phyloP scores from a whole-genome alignment of 2,113 vertebrate species.

The Cyanistes caeruleus region DNA sequence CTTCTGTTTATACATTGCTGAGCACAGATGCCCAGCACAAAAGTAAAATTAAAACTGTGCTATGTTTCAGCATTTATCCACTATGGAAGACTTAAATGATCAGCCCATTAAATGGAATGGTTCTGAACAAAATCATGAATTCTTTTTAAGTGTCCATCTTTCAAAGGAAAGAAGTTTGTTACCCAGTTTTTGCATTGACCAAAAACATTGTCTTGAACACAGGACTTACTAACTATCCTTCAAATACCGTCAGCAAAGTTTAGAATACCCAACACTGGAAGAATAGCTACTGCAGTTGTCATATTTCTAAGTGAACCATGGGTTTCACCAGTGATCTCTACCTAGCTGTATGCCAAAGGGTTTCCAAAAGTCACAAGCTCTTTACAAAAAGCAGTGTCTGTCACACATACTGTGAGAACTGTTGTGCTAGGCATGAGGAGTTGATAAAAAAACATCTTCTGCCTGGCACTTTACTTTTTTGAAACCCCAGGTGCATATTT shows the following conservation, averaged over 20 bases:
- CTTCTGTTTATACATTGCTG: conserved; percentile 46
- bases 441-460: not conserved
- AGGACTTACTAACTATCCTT: not conserved
- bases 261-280: not conserved
- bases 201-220: not conserved
- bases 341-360: not conserved
- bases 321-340: not conserved
- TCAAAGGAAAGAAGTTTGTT: conserved; percentile 16
- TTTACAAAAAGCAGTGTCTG: not conserved
- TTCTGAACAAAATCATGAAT: conserved; percentile 46
- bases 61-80: conserved; percentile 31
- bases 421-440: not conserved
- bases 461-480: not conserved
- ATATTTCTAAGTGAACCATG: not conserved
- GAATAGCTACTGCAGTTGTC: not conserved
- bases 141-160: conserved; percentile 42
- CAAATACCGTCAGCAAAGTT: not conserved
- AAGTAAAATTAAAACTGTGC: conserved; percentile 26
- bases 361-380: not conserved
- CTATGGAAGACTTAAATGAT: conserved; percentile 41
- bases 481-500: not conserved
- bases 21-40: conserved; percentile 21
- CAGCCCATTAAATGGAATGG: conserved; percentile 5
- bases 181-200: not conserved
- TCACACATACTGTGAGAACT: not conserved